phyloP scores from a whole-genome alignment of 1,140 invertebrate species.

The Venturia canescens region DNA sequence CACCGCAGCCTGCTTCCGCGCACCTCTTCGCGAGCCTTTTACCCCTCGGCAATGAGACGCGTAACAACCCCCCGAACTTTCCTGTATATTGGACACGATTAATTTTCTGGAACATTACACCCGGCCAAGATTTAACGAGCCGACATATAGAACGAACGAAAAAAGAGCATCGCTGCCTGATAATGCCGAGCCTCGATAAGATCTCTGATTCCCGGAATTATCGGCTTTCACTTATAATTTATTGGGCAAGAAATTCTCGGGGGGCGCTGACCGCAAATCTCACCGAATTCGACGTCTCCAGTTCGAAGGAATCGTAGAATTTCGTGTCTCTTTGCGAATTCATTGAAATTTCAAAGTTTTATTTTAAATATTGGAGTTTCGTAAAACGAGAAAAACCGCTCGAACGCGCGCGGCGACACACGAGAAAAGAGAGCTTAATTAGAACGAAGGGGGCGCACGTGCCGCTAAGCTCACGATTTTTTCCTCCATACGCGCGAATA shows the following conservation, averaged over 20 bases:
- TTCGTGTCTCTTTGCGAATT: too few species aligned
- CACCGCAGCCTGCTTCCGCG: slow-evolving; percentile 14
- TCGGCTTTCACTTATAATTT: not conserved
- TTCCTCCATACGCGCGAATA: not conserved
- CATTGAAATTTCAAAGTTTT: too few species aligned
- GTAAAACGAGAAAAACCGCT: too few species aligned
- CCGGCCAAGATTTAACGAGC: slow-evolving; percentile 59
- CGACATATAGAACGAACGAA: slow-evolving; percentile 17
- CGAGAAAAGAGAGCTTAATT: too few species aligned
- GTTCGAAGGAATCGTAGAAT: too few species aligned
- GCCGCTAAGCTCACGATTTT: not conserved
- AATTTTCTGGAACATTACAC: slow-evolving; percentile 76
- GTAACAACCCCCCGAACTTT: slow-evolving; percentile 41
- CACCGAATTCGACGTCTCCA: too few species aligned
- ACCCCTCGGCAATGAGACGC: slow-evolving; percentile 37
- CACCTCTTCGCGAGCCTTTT: slow-evolving; percentile 38
- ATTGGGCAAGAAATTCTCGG: too few species aligned
- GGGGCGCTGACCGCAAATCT: too few species aligned
- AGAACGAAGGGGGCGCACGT: not conserved
- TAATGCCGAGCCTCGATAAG: not conserved
- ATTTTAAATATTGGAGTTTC: too few species aligned
- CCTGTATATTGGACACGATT: slow-evolving; percentile 71
- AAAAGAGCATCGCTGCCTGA: slow-evolving; percentile 28
- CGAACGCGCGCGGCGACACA: too few species aligned
- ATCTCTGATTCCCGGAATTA: not conserved